Base-by-base conservation (phyloP, 1,140 invertebrate species). In the Bactericera cockerelli region DNA sequence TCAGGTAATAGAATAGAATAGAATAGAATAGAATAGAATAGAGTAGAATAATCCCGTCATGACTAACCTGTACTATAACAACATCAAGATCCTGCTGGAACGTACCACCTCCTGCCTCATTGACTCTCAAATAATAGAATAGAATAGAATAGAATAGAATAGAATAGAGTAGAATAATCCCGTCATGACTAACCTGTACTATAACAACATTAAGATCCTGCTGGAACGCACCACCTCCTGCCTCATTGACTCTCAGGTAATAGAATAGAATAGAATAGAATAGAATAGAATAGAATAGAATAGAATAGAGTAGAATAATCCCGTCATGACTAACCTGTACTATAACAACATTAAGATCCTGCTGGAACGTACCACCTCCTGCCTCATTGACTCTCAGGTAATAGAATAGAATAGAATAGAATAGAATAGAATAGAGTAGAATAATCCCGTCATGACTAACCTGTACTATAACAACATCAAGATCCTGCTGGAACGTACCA, bases 331-430 rank as follows among this genome's bases (percentile, higher is more conserved):
- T 1, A 95, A 96, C 75, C 70, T 93, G 26, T 92, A 95, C 69
- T 97, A 96, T 71, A 93, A 93, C 67, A 93, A 89, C 1, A 87
- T 97, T 19, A 95, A 97, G 75, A 89, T 92, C 80, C 70, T 98
- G 13, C 74, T 98, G 26, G 93, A 98, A 72, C 75, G 93, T 63
- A 86, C 94, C 13, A 93, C 91, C 36, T 93, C 91, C 0, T 89
- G 98, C 1, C 91, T 97, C 84, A 87, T 98, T 16, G 94, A 98
- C 69, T 83, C 85, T 64, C 81, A 87, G 61, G 88, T 91, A 0
- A 78, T n/a, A n/a, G n/a, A n/a, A n/a, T n/a, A n/a, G n/a, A n/a
- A n/a, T n/a, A n/a, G n/a, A n/a, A n/a, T n/a, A n/a, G n/a, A n/a
- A n/a, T n/a, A n/a, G n/a, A n/a, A n/a, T n/a, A n/a, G n/a, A n/a